phyloP scores from a whole-genome alignment of 2,888 invertebrate species.

The Latrodectus elegans region DNA sequence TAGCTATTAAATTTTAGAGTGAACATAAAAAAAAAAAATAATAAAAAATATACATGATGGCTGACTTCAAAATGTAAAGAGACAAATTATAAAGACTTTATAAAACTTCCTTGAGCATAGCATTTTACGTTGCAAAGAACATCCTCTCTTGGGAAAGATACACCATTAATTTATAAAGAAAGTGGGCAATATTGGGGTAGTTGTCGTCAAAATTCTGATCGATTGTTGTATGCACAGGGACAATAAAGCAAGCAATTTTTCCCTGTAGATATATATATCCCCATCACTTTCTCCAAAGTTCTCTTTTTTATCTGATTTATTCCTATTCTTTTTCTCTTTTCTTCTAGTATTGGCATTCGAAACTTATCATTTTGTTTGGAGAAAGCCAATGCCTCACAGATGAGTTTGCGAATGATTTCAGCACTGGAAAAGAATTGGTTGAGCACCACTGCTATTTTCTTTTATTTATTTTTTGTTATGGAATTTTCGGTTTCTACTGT shows the following conservation, averaged over 20 bases:
- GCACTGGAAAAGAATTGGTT: slow-evolving; percentile 34
- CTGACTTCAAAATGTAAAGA: too few relatives aligned
- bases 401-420: slow-evolving; percentile 56
- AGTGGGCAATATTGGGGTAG: slow-evolving; percentile 29
- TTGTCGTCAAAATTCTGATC: slow-evolving; percentile 53
- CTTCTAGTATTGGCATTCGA: slow-evolving; percentile 49
- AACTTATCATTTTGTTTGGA: slow-evolving; percentile 52
- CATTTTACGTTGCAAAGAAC: too few relatives aligned
- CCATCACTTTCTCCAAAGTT: slow-evolving; percentile 36
- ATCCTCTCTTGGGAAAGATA: not conserved
- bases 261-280: slow-evolving; percentile 38
- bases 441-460: not conserved
- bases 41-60: too few relatives aligned
- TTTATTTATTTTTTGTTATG: slow-evolving; percentile 16
- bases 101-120: too few relatives aligned
- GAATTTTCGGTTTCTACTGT: slow-evolving; percentile 15
- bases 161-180: slow-evolving; percentile 31
- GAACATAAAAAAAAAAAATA: too few relatives aligned
- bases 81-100: too few relatives aligned
- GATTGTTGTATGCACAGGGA: slow-evolving; percentile 35
- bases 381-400: slow-evolving; percentile 58
- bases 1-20: too few relatives aligned
- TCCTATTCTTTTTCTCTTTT: slow-evolving; percentile 10
- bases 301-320: slow-evolving; percentile 15
- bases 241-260: slow-evolving; percentile 51